These are phyloP conservation scores for Mimachlamys varia DNA, from an alignment of 2,888 invertebrate genomes.

Conservation along the genomic window DNA sequence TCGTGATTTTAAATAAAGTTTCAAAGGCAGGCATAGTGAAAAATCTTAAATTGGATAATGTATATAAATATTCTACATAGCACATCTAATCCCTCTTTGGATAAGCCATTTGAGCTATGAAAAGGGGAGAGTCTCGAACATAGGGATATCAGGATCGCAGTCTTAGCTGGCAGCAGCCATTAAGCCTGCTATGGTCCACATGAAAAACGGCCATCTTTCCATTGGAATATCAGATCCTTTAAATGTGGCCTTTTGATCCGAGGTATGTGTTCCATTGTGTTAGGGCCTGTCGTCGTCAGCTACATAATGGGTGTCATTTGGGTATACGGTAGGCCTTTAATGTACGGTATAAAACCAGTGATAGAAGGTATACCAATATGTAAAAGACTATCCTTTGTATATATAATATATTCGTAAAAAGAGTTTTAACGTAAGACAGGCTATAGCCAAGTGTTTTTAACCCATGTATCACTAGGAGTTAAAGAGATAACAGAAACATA, in stretches of 20 bases:
- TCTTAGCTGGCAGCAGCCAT: slow-evolving; percentile 15
- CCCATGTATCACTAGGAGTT: neutral
- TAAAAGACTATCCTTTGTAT: neutral
- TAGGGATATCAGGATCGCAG: neutral
- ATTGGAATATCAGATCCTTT: slow-evolving; percentile 17
- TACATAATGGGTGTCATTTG: slow-evolving; percentile 15
- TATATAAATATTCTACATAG: neutral
- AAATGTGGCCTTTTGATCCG: neutral
- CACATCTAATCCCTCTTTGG: neutral
- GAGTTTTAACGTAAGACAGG: neutral
- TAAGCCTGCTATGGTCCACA: slow-evolving; percentile 23
- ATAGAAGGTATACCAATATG: neutral
- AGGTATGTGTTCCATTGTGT: slow-evolving; percentile 15
- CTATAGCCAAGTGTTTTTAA: neutral
- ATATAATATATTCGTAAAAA: slow-evolving; percentile 21
- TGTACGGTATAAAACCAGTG: neutral
- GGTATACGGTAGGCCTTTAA: neutral
- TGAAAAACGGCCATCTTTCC: neutral
- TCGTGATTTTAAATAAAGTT: neutral
- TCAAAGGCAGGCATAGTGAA: neutral
- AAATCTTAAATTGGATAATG: neutral
- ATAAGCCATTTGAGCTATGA: neutral
- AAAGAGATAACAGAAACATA: neutral
- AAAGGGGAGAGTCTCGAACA: neutral
- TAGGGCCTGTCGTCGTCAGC: neutral